These are phyloP conservation scores for Esox lucius DNA, from an alignment of 2,797 vertebrate species.

Conservation along the genomic window DNA sequence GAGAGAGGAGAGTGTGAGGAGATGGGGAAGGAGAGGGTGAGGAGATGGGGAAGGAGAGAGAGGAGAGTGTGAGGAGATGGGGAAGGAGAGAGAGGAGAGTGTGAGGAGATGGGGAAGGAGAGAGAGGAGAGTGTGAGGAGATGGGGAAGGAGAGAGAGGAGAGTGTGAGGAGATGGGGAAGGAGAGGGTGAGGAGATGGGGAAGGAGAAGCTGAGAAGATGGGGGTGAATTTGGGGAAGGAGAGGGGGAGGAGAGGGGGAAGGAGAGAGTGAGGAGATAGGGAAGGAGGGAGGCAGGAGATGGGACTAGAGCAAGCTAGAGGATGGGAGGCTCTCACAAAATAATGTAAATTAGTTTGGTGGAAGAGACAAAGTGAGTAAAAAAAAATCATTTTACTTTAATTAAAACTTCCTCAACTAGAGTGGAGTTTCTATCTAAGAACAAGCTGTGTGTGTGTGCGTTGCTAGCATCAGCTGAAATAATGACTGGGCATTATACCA, in stretches of 20 bases:
- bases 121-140: background rate
- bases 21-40: background rate
- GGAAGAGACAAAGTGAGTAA: no score
- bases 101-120: background rate
- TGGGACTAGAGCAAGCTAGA: no score
- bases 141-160: background rate
- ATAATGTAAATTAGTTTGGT: no score
- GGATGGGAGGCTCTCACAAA: no score
- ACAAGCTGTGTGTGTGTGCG: no score
- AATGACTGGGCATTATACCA: no score
- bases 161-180: background rate
- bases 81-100: background rate
- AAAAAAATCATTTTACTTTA: background rate
- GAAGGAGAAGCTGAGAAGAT: background rate
- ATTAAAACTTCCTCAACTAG: no score
- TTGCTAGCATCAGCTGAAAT: no score
- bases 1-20: background rate
- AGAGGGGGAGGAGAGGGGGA: background rate
- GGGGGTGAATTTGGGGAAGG: background rate
- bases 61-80: background rate
- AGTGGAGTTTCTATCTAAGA: no score
- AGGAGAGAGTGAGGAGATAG: constrained; percentile 3
- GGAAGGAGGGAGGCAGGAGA: background rate
- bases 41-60: background rate
- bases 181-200: background rate